Percentiles rank a stretch among this genome's conserved stretches.
Evolutionary conservation across 2,888 invertebrate genomes (phyloP).

Genomic region (Sarcophaga caerulescens): DNA sequence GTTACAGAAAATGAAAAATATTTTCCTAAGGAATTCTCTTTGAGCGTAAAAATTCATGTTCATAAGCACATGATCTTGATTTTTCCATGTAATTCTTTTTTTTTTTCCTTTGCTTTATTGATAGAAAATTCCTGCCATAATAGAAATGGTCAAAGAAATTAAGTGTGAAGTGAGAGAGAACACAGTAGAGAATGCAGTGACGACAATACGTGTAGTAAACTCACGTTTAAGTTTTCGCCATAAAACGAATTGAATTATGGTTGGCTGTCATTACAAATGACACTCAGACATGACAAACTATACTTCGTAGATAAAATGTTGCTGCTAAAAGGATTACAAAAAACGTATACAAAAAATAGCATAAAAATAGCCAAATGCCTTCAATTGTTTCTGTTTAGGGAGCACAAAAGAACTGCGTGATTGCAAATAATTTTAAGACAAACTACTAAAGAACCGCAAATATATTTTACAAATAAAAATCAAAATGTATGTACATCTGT

Average conservation of each 20-base stretch:
- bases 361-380: too few species aligned
- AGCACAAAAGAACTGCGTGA: conserved; percentile 25
- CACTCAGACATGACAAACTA: conserved; percentile 59
- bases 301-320: conserved; percentile 23
- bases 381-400: background rate
- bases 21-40: too few species aligned
- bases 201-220: conserved; percentile 44
- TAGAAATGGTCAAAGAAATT: conserved; percentile 43
- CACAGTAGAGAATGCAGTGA: conserved; percentile 25
- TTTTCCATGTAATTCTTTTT: background rate
- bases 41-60: conserved; percentile 21
- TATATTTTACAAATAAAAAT: background rate
- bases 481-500: background rate
- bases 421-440: conserved; percentile 25
- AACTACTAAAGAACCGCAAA: background rate
- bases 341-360: background rate
- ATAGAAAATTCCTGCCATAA: conserved; percentile 12
- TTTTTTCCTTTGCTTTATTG: background rate
- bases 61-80: conserved; percentile 26
- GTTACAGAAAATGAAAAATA: too few species aligned
- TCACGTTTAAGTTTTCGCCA: conserved; percentile 62
- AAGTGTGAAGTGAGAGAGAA: conserved; percentile 46
- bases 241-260: conserved; percentile 71
- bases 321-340: conserved; percentile 39
- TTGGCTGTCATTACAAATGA: conserved; percentile 70